Evolutionary conservation across 2,888 invertebrate species (phyloP).

Genomic region (Celastrina argiolus): DNA sequence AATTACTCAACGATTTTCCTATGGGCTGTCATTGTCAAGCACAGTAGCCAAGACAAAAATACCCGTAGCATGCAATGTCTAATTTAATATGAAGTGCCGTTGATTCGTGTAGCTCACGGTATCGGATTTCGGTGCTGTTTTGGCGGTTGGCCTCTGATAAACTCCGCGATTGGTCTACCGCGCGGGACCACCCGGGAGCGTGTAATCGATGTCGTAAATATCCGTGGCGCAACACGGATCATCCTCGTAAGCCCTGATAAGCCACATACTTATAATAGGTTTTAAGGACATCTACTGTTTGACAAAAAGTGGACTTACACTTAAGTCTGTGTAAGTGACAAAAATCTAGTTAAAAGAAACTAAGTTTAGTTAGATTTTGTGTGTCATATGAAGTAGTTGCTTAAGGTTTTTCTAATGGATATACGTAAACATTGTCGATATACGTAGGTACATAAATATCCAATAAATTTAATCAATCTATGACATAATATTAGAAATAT

Average conservation of each 20-base stretch:
- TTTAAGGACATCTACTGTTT: constrained; percentile 44
- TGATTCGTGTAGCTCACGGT: constrained; percentile 42
- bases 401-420: no score
- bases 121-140: constrained; percentile 54
- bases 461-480: no score
- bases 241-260: constrained; percentile 62
- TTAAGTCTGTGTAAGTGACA: not conserved
- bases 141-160: constrained; percentile 59
- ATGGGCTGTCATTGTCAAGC: constrained; percentile 32
- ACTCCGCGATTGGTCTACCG: constrained; percentile 54
- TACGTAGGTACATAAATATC: no score
- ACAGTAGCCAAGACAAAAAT: constrained; percentile 35
- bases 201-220: constrained; percentile 62
- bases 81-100: constrained; percentile 38
- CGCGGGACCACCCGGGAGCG: constrained; percentile 60
- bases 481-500: no score
- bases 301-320: constrained; percentile 29
- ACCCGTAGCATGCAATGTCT: constrained; percentile 39
- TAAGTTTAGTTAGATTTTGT: no score
- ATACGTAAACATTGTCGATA: no score
- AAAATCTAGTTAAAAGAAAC: not conserved
- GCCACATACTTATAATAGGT: constrained; percentile 42
- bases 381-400: no score
- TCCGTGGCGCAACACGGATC: constrained; percentile 63
- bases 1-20: constrained; percentile 36